These are phyloP conservation scores for Omphaloscelis lunosa DNA, from an alignment of 2,888 invertebrate species.

Conservation along the genomic window DNA sequence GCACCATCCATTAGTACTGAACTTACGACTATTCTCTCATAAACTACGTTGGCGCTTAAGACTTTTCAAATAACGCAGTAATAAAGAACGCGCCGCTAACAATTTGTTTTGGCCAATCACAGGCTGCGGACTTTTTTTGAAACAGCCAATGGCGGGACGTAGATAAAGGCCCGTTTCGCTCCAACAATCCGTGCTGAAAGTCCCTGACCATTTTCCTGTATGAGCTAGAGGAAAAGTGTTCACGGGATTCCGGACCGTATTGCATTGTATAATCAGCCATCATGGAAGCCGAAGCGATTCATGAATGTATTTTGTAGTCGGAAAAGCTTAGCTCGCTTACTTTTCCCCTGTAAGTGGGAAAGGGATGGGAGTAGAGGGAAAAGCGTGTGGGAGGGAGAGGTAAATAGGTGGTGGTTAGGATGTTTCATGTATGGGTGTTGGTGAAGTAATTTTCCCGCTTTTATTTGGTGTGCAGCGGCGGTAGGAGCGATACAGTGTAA, in stretches of 20 bases:
- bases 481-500: slow-evolving; percentile 80
- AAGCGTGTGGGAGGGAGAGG: slow-evolving; percentile 72
- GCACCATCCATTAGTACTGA: slow-evolving; percentile 31
- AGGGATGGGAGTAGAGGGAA: slow-evolving; percentile 70
- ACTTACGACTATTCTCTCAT: slow-evolving; percentile 71
- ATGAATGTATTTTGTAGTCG: slow-evolving; percentile 76
- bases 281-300: slow-evolving; percentile 89
- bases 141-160: slow-evolving; percentile 89
- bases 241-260: slow-evolving; percentile 84
- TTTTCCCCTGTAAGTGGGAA: slow-evolving; percentile 74
- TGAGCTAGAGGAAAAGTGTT: slow-evolving; percentile 76
- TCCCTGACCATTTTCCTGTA: slow-evolving; percentile 78
- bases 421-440: slow-evolving; percentile 73
- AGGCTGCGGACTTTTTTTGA: slow-evolving; percentile 85
- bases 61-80: slow-evolving; percentile 79
- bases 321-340: slow-evolving; percentile 86
- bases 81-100: slow-evolving; percentile 87
- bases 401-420: slow-evolving; percentile 78
- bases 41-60: slow-evolving; percentile 73
- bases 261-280: slow-evolving; percentile 91
- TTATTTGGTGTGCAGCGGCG: slow-evolving; percentile 83
- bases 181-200: slow-evolving; percentile 76
- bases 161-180: slow-evolving; percentile 86
- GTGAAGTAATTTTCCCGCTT: slow-evolving; percentile 89
- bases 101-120: slow-evolving; percentile 91